Conservation (phyloP, 2,113 vertebrate species). For the Brachyhypopomus gauderio region DNA sequence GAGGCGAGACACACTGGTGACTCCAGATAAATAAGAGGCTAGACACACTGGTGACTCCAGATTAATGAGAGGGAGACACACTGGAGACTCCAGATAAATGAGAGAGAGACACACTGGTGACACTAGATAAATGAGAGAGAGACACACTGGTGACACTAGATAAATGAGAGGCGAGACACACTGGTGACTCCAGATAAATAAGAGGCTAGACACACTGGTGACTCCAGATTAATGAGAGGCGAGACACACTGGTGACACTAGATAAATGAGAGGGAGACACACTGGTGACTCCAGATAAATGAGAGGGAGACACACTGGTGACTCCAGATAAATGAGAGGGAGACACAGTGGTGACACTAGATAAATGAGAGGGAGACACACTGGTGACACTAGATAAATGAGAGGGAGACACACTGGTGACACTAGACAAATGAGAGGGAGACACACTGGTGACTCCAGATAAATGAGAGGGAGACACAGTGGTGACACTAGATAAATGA, state of each 20-base stretch:
- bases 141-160: constrained; percentile 36
- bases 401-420: constrained; percentile 34
- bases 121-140: constrained; percentile 57
- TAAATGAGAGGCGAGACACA: constrained; percentile 52
- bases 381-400: constrained; percentile 54
- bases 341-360: constrained; percentile 24
- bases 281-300: constrained; percentile 50
- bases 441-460: constrained; percentile 36
- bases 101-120: constrained; percentile 34
- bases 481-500: constrained; percentile 54
- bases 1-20: constrained; percentile 29
- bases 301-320: constrained; percentile 40
- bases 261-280: constrained; percentile 54
- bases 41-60: constrained; percentile 13
- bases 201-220: constrained; percentile 34
- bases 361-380: constrained; percentile 53
- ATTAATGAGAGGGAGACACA: constrained; percentile 51
- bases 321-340: constrained; percentile 58
- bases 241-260: constrained; percentile 20
- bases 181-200: constrained; percentile 53
- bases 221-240: no score
- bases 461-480: constrained; percentile 52
- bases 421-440: constrained; percentile 57
- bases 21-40: constrained; percentile 58
- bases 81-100: constrained; percentile 53